Evolutionary conservation across 2,797 vertebrate genomes (phyloP), one percentile per base, ranked within the genome.

Genomic region (Loris lydekkerianus): DNA sequence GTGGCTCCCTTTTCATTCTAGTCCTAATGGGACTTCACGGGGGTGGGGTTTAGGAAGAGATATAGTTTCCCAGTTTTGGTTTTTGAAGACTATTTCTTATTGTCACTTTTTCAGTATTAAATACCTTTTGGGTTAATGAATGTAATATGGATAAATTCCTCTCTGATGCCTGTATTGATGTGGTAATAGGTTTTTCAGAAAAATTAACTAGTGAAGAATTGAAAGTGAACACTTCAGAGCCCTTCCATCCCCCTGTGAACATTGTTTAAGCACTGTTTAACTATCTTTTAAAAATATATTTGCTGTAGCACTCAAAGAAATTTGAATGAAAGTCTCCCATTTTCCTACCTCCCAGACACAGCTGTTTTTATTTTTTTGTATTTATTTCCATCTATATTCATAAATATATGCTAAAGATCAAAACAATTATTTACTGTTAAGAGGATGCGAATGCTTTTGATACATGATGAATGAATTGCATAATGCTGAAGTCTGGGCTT

Each of bases 1-100:
- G 84, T 97, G 10, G 78, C 80, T 96, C 0, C 95, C 96, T 98
- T 97, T 94, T 86, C 69, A 96, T 98, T 97, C 89, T 89, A 93
- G 3, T 91, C 58, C 49, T 75, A 2, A 53, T 67, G 37, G 63
- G 11, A 94, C 43, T 43, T 80, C 14, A 25, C 40, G 63, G 37
- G 7, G 56, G 63, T 37, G 82, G 6, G 40, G 49, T 46, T 37
- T 37, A 53, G 15, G 6, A 86, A 25, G 31, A 61, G 21, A 77
- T 49, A 20, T 58, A 37, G 77, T 95, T 87, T 87, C 53, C 46
- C 76, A 46, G 58, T 53, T 87, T 89, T 77, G 56, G 7, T 63
- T 89, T 92, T 91, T 92, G 17, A 86, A 76, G 13, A 77, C 70
- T 9, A 7, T 31, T 88, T 91, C 67, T 82, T 89, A 53, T 72